These are phyloP conservation scores for Gallinago nigripennis DNA, from an alignment of 2,797 vertebrate species.

Conservation along the genomic window DNA sequence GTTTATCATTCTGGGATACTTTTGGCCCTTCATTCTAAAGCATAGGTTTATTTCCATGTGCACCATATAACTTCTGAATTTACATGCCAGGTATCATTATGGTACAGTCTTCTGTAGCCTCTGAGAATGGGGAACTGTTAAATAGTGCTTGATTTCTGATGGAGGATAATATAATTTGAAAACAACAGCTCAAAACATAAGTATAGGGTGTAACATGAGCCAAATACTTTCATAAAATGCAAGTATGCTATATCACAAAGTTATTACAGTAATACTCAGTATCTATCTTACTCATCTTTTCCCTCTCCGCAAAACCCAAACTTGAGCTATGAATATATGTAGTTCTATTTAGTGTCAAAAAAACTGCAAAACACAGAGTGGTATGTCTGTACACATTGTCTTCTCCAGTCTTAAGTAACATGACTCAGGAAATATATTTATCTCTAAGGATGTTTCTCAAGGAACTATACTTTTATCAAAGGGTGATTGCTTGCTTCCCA, in stretches of 20 bases:
- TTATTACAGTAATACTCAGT: neutral
- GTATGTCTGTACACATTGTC: neutral
- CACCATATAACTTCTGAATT: neutral
- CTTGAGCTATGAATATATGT: neutral
- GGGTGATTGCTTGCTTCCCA: neutral
- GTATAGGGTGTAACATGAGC: neutral
- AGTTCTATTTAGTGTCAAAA: neutral
- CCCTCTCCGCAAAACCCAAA: neutral
- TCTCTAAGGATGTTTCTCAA: slow-evolving; percentile 8
- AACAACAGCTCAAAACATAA: neutral
- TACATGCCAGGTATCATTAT: neutral
- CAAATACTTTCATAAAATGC: neutral
- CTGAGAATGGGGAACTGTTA: neutral
- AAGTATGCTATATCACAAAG: neutral
- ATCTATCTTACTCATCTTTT: neutral
- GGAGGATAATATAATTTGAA: neutral
- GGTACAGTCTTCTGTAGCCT: neutral
- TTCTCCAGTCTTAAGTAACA: neutral
- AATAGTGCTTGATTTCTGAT: neutral
- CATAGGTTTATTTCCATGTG: neutral
- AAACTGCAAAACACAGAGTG: neutral
- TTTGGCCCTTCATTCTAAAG: neutral
- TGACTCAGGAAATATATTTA: slow-evolving; percentile 11
- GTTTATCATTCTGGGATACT: neutral
- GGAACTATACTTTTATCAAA: neutral